phyloP scores from a whole-genome alignment of 2,113 vertebrate species.

The Nothocercus julius region DNA sequence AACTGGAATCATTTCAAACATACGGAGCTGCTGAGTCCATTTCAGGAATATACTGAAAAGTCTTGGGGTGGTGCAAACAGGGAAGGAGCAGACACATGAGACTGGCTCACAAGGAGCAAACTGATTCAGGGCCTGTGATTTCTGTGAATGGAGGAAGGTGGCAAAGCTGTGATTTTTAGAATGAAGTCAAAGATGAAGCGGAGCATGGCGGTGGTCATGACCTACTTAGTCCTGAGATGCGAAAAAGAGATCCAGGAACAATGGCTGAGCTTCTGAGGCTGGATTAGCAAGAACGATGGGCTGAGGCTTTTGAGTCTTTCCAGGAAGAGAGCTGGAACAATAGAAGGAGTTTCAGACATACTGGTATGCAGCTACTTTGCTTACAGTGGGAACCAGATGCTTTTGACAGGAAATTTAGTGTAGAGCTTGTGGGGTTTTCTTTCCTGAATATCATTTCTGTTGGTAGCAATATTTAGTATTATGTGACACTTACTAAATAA shows the following conservation, averaged over 20 bases:
- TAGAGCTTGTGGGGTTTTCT: slow-evolving; percentile 8
- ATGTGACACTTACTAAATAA: background rate
- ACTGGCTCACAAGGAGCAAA: background rate
- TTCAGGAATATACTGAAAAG: background rate
- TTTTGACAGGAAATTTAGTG: background rate
- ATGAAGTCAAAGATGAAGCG: slow-evolving; percentile 30
- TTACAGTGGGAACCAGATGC: background rate
- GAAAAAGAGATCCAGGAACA: background rate
- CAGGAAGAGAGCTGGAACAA: background rate
- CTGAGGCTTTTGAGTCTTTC: background rate
- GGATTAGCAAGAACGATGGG: background rate
- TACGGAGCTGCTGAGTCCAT: background rate
- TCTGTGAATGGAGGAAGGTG: background rate
- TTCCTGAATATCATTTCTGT: background rate
- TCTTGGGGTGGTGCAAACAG: background rate
- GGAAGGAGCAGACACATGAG: background rate
- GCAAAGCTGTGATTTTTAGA: background rate
- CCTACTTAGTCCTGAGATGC: slow-evolving; percentile 10
- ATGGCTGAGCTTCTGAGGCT: background rate
- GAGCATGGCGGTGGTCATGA: slow-evolving; percentile 22
- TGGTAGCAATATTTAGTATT: background rate
- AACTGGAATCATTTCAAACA: background rate
- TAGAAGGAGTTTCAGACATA: background rate
- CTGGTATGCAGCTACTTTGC: background rate
- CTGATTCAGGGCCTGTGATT: background rate